Conservation (phyloP, 1,140 invertebrate genomes). For the Druon quercuslanigerum region DNA sequence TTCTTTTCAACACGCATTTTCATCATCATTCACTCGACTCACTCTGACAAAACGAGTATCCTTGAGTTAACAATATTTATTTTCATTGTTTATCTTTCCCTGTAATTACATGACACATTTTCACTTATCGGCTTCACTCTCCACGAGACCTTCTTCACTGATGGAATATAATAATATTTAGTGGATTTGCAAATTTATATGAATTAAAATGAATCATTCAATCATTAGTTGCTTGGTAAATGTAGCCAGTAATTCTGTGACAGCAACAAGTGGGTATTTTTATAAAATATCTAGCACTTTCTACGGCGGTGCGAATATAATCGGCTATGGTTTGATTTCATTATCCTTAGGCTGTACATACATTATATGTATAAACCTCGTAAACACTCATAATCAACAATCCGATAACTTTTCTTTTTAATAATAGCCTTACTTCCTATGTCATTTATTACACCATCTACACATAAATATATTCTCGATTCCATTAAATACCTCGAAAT, state of each 20-base stretch:
- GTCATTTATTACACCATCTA: constrained; percentile 59
- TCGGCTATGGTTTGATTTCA: constrained; percentile 38
- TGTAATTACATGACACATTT: neutral
- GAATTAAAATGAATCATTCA: neutral
- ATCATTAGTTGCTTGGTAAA: neutral
- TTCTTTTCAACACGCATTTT: too few species aligned
- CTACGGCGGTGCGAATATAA: constrained; percentile 34
- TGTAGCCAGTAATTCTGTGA: neutral
- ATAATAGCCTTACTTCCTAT: constrained; percentile 34
- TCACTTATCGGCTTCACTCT: neutral
- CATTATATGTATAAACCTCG: constrained; percentile 43
- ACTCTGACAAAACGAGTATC: too few species aligned
- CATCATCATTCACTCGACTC: too few species aligned
- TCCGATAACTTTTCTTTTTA: constrained; percentile 45
- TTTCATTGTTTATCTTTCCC: neutral
- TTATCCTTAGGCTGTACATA: constrained; percentile 21
- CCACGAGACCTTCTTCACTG: neutral
- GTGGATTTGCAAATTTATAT: neutral
- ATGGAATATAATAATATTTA: constrained; percentile 2
- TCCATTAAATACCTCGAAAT: constrained; percentile 40
- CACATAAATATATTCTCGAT: constrained; percentile 51
- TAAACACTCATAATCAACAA: constrained; percentile 62
- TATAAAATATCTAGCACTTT: constrained; percentile 36
- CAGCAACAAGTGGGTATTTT: constrained; percentile 2
- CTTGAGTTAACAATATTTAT: too few species aligned